Evolutionary conservation across 1,140 invertebrate genomes (phyloP).

Genomic region (Arion vulgaris): DNA sequence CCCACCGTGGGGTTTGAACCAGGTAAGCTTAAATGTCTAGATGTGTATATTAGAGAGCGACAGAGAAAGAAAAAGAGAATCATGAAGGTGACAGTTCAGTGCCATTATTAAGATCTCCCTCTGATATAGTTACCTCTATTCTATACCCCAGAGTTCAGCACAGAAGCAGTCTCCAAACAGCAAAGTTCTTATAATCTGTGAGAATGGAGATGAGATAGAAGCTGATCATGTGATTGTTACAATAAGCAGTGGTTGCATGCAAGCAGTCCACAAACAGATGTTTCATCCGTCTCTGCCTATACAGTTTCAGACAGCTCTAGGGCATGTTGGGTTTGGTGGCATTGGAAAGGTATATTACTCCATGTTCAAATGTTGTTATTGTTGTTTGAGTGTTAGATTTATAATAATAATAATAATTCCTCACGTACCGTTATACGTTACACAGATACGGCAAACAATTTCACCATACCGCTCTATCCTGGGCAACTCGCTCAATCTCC

Average conservation of each 20-base stretch:
- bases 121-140: not conserved
- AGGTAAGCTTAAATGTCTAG: too few species aligned
- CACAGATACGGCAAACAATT: too few species aligned
- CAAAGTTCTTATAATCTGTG: constrained; percentile 11
- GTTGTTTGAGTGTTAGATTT: too few species aligned
- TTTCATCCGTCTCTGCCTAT: not conserved
- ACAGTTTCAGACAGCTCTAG: not conserved
- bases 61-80: too few species aligned
- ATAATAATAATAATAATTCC: too few species aligned
- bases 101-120: too few species aligned
- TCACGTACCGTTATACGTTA: too few species aligned
- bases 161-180: not conserved
- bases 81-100: too few species aligned
- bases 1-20: too few species aligned
- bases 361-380: not conserved
- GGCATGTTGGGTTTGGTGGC: not conserved
- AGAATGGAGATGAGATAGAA: not conserved
- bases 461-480: too few species aligned
- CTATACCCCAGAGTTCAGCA: not conserved
- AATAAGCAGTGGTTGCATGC: not conserved
- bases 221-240: constrained; percentile 29
- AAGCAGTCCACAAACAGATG: not conserved
- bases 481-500: too few species aligned
- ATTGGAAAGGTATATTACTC: constrained; percentile 18
- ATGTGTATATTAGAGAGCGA: too few species aligned